These are phyloP conservation scores for Phenganax stokvisi DNA, from an alignment of 92 coral and sea anemone species.

Conservation along the genomic window DNA sequence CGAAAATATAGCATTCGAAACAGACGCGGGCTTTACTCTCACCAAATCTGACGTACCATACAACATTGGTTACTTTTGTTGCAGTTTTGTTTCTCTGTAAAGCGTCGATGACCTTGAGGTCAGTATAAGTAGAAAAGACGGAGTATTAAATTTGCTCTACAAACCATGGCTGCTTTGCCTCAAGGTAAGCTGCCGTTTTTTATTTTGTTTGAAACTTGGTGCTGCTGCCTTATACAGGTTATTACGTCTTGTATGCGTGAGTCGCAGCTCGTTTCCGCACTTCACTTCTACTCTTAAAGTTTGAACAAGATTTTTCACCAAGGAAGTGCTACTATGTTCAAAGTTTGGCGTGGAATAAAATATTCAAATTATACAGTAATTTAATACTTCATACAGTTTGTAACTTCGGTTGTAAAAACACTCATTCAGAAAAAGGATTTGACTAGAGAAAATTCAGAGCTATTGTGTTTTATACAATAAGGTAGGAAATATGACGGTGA, in stretches of 20 bases:
- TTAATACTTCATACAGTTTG: neutral
- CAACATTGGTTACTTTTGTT: constrained; percentile 11
- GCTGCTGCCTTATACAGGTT: constrained; percentile 12
- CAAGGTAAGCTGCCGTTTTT: constrained; percentile 30
- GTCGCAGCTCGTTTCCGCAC: constrained; percentile 21
- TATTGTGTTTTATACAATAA: neutral
- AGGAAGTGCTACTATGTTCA: constrained; percentile 6
- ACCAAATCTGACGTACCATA: neutral
- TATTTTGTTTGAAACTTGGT: neutral
- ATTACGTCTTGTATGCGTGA: constrained; percentile 24
- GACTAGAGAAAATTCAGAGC: neutral
- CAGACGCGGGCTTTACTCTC: constrained; percentile 5
- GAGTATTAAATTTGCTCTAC: neutral
- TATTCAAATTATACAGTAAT: neutral
- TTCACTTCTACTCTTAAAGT: neutral
- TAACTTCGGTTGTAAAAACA: constrained; percentile 15
- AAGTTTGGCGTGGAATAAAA: neutral
- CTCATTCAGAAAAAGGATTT: constrained; percentile 2
- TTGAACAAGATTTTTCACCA: constrained; percentile 5
- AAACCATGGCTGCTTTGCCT: constrained; percentile 35
- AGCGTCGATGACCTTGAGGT: constrained; percentile 19
- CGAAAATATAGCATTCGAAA: neutral
- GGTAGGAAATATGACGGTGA: neutral
- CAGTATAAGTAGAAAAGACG: constrained; percentile 4
- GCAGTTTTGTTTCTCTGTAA: constrained; percentile 3